phyloP scores from a whole-genome alignment of 1,140 invertebrate species.

The Battus philenor region DNA sequence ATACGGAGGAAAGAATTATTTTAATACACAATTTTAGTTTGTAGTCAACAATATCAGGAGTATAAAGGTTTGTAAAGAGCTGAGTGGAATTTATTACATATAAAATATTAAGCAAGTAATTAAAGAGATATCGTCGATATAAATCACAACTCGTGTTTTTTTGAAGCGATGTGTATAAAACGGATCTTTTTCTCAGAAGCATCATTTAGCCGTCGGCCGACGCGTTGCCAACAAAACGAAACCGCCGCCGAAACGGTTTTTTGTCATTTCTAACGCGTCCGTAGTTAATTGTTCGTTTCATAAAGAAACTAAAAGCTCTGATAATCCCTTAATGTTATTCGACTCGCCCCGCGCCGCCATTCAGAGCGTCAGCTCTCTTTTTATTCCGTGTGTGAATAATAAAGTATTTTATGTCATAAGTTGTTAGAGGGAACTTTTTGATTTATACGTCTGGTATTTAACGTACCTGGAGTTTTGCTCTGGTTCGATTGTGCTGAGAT shows the following conservation, averaged over 20 bases:
- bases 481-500: conserved; percentile 31
- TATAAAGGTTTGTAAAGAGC: too few relatives aligned
- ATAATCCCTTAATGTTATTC: conserved; percentile 65
- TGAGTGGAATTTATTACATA: too few relatives aligned
- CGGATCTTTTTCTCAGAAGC: conserved; percentile 36
- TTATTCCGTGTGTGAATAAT: conserved; percentile 51
- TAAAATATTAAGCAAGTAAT: too few relatives aligned
- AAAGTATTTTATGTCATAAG: conserved; percentile 67
- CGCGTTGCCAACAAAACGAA: conserved; percentile 25
- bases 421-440: conserved; percentile 47
- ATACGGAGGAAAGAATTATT: too few relatives aligned
- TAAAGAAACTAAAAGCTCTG: conserved; percentile 45
- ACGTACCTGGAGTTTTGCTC: conserved; percentile 47
- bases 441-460: conserved; percentile 61
- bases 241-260: conserved; percentile 47
- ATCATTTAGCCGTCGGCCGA: conserved; percentile 24
- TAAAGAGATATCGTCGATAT: background rate
- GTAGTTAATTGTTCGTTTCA: conserved; percentile 54
- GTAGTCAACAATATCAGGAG: too few relatives aligned
- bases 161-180: background rate
- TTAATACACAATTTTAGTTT: too few relatives aligned
- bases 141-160: background rate
- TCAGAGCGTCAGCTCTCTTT: conserved; percentile 33
- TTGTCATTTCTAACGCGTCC: conserved; percentile 56
- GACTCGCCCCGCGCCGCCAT: conserved; percentile 37